A percentile compares a stretch with the other conserved stretches of the same genome.
phyloP scores from a whole-genome alignment of 2,888 invertebrate genomes.

The Polymixis flavicincta region DNA sequence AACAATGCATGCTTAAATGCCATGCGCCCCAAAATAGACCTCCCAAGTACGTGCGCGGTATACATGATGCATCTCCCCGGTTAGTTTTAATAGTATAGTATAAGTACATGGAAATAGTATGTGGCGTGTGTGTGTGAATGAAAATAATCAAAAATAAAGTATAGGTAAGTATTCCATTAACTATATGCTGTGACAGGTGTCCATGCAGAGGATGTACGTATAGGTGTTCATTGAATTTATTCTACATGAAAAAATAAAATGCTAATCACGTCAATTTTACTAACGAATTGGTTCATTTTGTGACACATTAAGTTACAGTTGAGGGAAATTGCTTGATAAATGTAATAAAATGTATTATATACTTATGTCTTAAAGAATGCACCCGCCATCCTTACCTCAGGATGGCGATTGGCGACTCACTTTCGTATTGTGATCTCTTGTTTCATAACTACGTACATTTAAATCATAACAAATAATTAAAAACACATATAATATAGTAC shows the following conservation, averaged over 20 bases:
- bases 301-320: slow-evolving; percentile 41
- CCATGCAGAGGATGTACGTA: slow-evolving; percentile 1
- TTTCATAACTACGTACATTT: slow-evolving; percentile 22
- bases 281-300: slow-evolving; percentile 50
- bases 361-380: slow-evolving; percentile 57
- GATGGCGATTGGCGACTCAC: slow-evolving; percentile 43
- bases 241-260: slow-evolving; percentile 46
- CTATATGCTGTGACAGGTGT: not conserved
- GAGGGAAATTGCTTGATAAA: slow-evolving; percentile 32
- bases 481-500: slow-evolving; percentile 13
- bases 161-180: not conserved
- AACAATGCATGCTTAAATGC: not conserved
- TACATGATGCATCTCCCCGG: no score
- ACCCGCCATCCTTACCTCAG: slow-evolving; percentile 51
- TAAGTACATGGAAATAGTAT: no score
- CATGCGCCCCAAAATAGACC: not conserved
- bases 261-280: slow-evolving; percentile 57
- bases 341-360: slow-evolving; percentile 47
- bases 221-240: not conserved
- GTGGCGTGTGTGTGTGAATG: not conserved
- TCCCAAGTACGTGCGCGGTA: not conserved
- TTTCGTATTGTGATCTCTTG: slow-evolving; percentile 31
- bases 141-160: not conserved
- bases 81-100: no score
- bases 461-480: slow-evolving; percentile 45